Base-by-base conservation (phyloP, 1,140 invertebrate species). In the Diabrotica virgifera region DNA sequence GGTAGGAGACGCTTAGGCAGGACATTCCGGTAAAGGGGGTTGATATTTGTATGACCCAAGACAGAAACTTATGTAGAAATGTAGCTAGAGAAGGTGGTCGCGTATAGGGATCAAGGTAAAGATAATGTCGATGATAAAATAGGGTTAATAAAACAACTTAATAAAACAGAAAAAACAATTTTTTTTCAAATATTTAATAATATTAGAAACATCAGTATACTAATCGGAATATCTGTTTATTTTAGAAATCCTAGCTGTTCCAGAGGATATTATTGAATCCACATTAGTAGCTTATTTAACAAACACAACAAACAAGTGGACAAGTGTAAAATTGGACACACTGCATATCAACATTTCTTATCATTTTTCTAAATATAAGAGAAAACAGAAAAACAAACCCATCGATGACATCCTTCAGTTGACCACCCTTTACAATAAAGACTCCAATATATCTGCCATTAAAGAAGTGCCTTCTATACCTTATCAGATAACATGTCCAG, bases 331-430 rank as follows among this genome's bases (percentile, higher is more conserved):
- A 51, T 11, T 60, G 5, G 59, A 60, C 6, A 51, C 40, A 24
- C n/a, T 60, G 12, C n/a, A 60, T 52, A 14, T 60, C 11, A 24
- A 60, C 52, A 52, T 60, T 40, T 60, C 59, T n/a, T 52, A 60
- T 14, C 59, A 60, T 24, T 52, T 60, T 6, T 46, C 50, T 40
- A 60, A 14, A 50, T 11, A 4, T 3, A 60, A 60, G 8, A 24
- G 52, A 24, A 60, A 14, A 10, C 7, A 1, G n/a, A 10, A 13
- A 9, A 10, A 36, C 35, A 14, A n/a, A 7, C 37, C 11, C n/a
- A 35, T 24, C 5, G 40, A 52, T 4, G 7, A 60, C 14, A 37
- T 60, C 52, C 12, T 60, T 13, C 59, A 52, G 12, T 24, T 60
- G 24, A 50, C 12, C 10, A 14, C 50, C 36, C 24, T 14, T 40